Conservation (phyloP, 2,888 invertebrate species). For the Lordiphosa fenestrarum region DNA sequence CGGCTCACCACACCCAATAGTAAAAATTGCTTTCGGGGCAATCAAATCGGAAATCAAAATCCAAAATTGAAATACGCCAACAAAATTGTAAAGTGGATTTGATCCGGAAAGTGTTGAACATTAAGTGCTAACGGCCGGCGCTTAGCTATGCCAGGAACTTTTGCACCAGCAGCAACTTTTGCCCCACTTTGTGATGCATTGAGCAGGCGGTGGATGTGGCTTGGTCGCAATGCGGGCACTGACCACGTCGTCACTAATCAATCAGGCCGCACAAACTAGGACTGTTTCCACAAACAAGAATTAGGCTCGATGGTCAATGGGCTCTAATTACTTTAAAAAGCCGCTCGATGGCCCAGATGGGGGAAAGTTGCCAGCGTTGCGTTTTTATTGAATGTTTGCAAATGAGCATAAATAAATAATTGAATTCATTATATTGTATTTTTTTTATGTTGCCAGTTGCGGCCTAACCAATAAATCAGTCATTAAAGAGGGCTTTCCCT, state of each 20-base stretch:
- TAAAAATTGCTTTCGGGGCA: constrained; percentile 58
- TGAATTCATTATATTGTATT: constrained; percentile 44
- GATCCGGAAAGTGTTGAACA: constrained; percentile 55
- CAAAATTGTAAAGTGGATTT: constrained; percentile 66
- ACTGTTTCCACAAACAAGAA: constrained; percentile 50
- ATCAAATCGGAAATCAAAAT: constrained; percentile 67
- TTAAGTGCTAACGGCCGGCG: constrained; percentile 57
- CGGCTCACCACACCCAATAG: constrained; percentile 2
- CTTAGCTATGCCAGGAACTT: constrained; percentile 44
- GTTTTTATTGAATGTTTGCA: constrained; percentile 47
- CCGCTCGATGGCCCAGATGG: constrained; percentile 36
- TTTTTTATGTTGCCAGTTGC: constrained; percentile 14
- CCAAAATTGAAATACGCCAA: constrained; percentile 66
- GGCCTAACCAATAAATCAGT: constrained; percentile 68
- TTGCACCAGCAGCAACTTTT: constrained; percentile 9
- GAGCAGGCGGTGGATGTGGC: background rate
- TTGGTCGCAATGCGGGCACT: constrained; percentile 5
- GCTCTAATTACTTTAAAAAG: constrained; percentile 67
- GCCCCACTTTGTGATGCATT: background rate
- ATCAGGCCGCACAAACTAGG: constrained; percentile 34
- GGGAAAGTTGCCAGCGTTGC: constrained; percentile 40
- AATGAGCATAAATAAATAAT: constrained; percentile 64
- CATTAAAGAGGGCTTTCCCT: constrained; percentile 59
- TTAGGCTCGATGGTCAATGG: constrained; percentile 48
- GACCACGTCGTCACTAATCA: constrained; percentile 39